These are phyloP conservation scores for Notodonta dromedarius DNA, from an alignment of 2,888 invertebrate species.

Conservation along the genomic window DNA sequence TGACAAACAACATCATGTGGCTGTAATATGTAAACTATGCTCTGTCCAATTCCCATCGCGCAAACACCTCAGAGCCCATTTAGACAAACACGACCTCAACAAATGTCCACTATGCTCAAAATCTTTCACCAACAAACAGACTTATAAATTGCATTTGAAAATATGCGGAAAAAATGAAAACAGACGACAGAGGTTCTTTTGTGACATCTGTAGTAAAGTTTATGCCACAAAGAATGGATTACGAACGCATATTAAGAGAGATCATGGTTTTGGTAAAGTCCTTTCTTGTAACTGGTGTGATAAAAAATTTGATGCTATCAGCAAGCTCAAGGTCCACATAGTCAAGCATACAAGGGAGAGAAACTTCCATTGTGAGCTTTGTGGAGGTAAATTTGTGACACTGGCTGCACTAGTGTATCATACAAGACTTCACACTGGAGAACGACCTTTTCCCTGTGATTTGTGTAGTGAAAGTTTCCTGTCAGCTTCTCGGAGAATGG, in stretches of 20 bases:
- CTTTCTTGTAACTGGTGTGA: constrained; percentile 67
- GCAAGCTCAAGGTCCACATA: constrained; percentile 63
- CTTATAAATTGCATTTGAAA: constrained; percentile 58
- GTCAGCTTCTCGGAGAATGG: constrained; percentile 68
- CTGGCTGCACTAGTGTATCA: constrained; percentile 67
- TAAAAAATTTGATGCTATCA: constrained; percentile 68
- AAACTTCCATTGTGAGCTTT: constrained; percentile 65
- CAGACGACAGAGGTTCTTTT: constrained; percentile 52
- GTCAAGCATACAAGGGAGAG: constrained; percentile 71
- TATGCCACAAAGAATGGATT: constrained; percentile 62
- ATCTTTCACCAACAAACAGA: constrained; percentile 55
- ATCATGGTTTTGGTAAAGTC: constrained; percentile 65
- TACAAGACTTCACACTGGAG: constrained; percentile 70
- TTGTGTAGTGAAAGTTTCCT: constrained; percentile 68
- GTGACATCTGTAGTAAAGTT: constrained; percentile 68
- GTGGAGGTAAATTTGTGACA: constrained; percentile 69
- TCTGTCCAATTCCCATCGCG: constrained; percentile 62
- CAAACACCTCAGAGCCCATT: constrained; percentile 54
- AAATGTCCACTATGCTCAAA: constrained; percentile 61
- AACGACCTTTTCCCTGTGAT: constrained; percentile 69
- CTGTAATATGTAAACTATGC: constrained; percentile 63
- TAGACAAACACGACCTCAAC: constrained; percentile 61
- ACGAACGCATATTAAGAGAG: constrained; percentile 60
- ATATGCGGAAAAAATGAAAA: constrained; percentile 53
- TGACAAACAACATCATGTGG: constrained; percentile 53